Conservation (phyloP, 1,140 invertebrate species). For the Ostrea denselamellosa region DNA sequence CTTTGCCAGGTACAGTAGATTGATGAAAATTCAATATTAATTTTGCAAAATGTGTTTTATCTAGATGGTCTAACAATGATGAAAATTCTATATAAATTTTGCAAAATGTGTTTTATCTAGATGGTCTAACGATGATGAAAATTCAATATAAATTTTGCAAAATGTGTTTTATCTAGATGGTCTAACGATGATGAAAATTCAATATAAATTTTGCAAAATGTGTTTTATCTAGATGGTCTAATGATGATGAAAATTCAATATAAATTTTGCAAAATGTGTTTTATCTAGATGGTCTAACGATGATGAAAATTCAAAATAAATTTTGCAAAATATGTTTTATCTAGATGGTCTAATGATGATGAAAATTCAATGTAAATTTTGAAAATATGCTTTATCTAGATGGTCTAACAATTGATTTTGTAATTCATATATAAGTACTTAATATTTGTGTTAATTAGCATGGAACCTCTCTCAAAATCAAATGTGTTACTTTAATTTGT, state of each 20-base stretch:
- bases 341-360: no score
- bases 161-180: neutral
- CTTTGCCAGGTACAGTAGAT: conserved; percentile 56
- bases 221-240: neutral
- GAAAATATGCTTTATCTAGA: neutral
- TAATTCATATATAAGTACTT: no score
- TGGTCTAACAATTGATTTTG: no score
- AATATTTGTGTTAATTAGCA: no score
- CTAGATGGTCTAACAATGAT: no score
- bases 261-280: neutral
- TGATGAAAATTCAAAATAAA: neutral
- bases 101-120: neutral
- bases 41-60: neutral
- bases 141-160: neutral
- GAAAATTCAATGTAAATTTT: neutral
- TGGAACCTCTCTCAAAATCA: no score
- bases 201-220: neutral
- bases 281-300: no score
- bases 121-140: no score
- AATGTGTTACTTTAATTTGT: no score
- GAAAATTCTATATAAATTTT: neutral
- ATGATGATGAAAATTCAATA: neutral
- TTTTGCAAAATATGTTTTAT: neutral
- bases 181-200: neutral
- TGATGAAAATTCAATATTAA: neutral